Conservation (phyloP, 2,797 vertebrate species). For the Selene dorsalis region DNA sequence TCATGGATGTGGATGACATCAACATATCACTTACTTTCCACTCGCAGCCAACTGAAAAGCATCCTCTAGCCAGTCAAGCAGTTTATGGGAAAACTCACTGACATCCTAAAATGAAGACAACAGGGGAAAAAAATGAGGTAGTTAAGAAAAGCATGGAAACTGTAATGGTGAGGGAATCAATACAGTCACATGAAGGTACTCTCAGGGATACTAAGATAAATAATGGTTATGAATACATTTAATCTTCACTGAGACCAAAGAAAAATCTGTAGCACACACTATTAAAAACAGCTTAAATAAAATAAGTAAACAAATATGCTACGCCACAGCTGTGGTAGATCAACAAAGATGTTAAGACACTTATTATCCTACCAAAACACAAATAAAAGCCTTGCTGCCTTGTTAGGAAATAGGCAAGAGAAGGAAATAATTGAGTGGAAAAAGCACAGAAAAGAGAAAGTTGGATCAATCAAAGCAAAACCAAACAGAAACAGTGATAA, state of each 20-base stretch:
- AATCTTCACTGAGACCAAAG: too few species aligned
- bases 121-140: not conserved
- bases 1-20: not conserved
- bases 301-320: too few species aligned
- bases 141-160: not conserved
- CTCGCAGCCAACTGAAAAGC: slow-evolving; percentile 93
- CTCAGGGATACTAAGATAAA: not conserved
- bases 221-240: not conserved
- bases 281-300: too few species aligned
- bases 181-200: not conserved
- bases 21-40: slow-evolving; percentile 85
- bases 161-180: not conserved
- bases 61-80: slow-evolving; percentile 97
- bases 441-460: not conserved
- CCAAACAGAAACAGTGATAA: not conserved
- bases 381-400: not conserved
- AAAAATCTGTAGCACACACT: too few species aligned
- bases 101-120: slow-evolving; percentile 89
- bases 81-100: slow-evolving; percentile 98
- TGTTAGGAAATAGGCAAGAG: not conserved
- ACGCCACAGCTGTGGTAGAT: not conserved
- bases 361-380: slow-evolving; percentile 8
- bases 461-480: not conserved
- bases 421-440: not conserved
- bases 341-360: not conserved